phyloP scores from a whole-genome alignment of 2,113 vertebrate genomes.

The Elanoides forficatus region DNA sequence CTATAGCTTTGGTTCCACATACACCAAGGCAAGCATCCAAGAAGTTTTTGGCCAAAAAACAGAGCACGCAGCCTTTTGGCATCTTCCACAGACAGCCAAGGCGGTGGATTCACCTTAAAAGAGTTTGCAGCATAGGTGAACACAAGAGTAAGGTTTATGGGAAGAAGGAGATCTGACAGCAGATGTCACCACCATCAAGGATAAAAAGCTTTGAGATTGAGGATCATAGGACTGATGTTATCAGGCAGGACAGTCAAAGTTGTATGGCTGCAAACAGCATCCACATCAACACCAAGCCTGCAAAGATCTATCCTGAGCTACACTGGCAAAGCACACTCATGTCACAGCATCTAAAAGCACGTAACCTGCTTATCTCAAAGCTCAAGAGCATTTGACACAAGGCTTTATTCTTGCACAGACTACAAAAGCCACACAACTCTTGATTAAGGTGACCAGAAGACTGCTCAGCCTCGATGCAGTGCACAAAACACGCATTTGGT shows the following conservation, averaged over 20 bases:
- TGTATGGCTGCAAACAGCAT: neutral
- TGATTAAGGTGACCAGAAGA: too few species aligned
- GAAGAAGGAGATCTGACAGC: neutral
- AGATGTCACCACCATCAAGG: neutral
- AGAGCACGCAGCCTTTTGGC: neutral
- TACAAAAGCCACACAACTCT: neutral
- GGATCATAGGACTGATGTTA: neutral
- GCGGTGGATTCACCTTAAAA: too few species aligned
- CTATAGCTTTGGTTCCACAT: neutral
- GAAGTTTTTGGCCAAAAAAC: neutral
- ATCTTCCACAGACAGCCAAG: neutral
- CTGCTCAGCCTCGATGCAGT: accelerated
- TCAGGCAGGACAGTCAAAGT: neutral
- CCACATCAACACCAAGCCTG: neutral
- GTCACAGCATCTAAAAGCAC: neutral
- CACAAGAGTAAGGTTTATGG: neutral
- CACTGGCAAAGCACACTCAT: neutral
- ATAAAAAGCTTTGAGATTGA: neutral
- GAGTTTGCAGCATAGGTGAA: neutral
- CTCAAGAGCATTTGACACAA: neutral
- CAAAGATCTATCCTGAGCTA: neutral
- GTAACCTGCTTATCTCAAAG: neutral
- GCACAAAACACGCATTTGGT: neutral
- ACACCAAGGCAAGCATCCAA: neutral
- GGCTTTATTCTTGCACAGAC: neutral